Evolutionary conservation across 92 coral and sea anemone species (phyloP).

Genomic region (Nematostella vectensis): DNA sequence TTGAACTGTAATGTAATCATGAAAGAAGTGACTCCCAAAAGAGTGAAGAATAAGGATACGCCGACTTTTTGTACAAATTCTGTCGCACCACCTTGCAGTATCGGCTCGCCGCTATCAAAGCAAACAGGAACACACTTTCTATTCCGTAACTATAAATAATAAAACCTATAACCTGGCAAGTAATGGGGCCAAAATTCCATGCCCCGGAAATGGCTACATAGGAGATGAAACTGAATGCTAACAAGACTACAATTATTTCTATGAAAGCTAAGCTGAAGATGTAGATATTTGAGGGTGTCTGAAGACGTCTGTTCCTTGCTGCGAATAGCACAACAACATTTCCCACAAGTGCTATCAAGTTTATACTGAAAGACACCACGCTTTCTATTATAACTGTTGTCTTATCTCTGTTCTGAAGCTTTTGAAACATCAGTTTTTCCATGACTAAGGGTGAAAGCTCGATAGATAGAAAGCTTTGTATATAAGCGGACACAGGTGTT

Average conservation of each 20-base stretch:
- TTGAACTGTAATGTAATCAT: too few species aligned
- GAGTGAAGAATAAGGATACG: too few species aligned
- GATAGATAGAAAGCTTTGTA: too few species aligned
- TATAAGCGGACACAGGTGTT: too few species aligned
- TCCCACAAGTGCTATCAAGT: not conserved
- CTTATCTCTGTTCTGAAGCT: too few species aligned
- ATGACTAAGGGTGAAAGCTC: too few species aligned
- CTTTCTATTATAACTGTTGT: not conserved
- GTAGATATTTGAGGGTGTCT: not conserved
- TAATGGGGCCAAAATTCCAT: not conserved
- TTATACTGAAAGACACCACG: not conserved
- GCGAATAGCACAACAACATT: not conserved
- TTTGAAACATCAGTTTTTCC: too few species aligned
- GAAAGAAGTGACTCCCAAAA: too few species aligned
- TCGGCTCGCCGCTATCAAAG: not conserved
- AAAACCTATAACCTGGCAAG: not conserved
- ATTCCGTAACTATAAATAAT: not conserved
- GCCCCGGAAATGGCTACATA: not conserved
- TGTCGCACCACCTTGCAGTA: too few species aligned
- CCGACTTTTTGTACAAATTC: too few species aligned
- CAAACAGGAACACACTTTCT: not conserved
- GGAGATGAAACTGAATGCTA: not conserved
- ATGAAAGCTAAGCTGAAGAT: not conserved
- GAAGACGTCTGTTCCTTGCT: not conserved
- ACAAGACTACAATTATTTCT: not conserved